Percentiles rank a stretch among this genome's conserved stretches.
Conservation (phyloP, 2,888 invertebrate species). For the Germaria angustata region DNA sequence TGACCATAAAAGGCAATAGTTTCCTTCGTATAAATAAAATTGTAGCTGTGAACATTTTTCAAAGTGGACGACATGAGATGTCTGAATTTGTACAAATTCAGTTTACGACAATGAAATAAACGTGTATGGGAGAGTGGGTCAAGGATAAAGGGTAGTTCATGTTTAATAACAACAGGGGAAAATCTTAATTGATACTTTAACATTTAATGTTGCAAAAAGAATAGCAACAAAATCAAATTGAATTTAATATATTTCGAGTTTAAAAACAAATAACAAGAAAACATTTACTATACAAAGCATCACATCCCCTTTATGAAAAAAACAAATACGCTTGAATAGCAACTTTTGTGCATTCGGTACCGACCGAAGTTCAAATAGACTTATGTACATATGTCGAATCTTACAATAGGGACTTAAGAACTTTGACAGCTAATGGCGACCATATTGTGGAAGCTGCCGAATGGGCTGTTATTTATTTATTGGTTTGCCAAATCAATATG, state of each 20-base stretch:
- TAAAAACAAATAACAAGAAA: neutral
- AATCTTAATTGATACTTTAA: conserved; percentile 6
- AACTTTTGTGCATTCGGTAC: too few species aligned
- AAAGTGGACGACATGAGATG: neutral
- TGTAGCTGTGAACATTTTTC: neutral
- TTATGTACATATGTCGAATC: too few species aligned
- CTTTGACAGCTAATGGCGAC: too few species aligned
- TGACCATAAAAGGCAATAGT: too few species aligned
- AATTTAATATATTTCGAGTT: neutral
- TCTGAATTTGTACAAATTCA: neutral
- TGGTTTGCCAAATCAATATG: too few species aligned
- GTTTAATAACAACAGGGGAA: neutral
- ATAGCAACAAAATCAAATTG: neutral
- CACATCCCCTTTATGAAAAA: too few species aligned
- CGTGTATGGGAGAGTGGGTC: neutral
- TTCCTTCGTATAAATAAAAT: neutral
- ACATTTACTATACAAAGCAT: neutral
- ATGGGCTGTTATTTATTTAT: too few species aligned
- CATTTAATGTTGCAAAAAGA: neutral
- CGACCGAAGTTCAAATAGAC: too few species aligned
- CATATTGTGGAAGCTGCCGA: too few species aligned
- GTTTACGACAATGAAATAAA: neutral
- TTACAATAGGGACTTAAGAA: too few species aligned
- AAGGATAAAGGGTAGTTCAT: neutral
- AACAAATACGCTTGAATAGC: too few species aligned